These are phyloP conservation scores for Chloromyia formosa DNA, from an alignment of 2,888 invertebrate species.

Conservation along the genomic window DNA sequence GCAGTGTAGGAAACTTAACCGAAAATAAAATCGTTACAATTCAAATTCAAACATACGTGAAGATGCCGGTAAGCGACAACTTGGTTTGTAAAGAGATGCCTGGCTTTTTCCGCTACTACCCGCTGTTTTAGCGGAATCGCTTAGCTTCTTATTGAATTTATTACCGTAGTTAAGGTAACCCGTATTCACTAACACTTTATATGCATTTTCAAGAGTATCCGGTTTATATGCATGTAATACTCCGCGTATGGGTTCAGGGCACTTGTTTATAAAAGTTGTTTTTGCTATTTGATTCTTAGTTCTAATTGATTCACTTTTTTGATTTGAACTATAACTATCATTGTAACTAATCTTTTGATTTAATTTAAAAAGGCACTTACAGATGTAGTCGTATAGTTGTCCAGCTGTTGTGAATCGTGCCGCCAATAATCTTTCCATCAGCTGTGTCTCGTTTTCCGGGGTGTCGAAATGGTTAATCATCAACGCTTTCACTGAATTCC, in stretches of 20 bases:
- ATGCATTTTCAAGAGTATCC: neutral
- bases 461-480: too few species aligned
- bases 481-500: too few species aligned
- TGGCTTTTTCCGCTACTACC: neutral
- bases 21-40: too few species aligned
- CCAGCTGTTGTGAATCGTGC: neutral
- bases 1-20: too few species aligned
- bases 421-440: neutral
- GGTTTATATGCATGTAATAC: constrained; percentile 11
- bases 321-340: neutral
- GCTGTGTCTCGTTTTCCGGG: too few species aligned
- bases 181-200: constrained; percentile 7
- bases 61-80: too few species aligned
- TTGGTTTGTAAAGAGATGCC: too few species aligned
- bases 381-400: neutral
- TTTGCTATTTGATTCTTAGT: constrained; percentile 31
- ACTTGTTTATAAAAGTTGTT: constrained; percentile 30
- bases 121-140: neutral
- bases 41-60: too few species aligned
- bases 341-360: constrained; percentile 27
- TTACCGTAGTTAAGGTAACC: neutral
- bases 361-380: neutral
- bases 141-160: neutral
- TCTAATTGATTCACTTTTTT: constrained; percentile 9
- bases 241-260: too few species aligned